Percentiles rank a stretch among this genome's conserved stretches.
These are phyloP conservation scores for Plebejus melissa DNA, from an alignment of 2,888 invertebrate genomes.

Conservation along the genomic window DNA sequence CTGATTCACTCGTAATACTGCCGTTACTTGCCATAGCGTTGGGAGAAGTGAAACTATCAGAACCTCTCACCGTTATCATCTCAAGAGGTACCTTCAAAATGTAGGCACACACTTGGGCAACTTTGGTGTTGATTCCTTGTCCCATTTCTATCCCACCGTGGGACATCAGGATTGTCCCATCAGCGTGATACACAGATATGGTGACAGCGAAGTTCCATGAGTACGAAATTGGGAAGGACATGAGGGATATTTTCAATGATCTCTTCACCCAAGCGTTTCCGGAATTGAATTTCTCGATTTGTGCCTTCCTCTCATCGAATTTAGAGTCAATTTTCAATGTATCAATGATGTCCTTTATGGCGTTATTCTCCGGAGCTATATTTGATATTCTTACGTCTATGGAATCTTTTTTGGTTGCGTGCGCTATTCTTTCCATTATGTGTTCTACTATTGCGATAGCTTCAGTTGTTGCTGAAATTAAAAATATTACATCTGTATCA, in stretches of 20 bases:
- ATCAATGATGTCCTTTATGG: constrained; percentile 71
- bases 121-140: constrained; percentile 85
- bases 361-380: constrained; percentile 52
- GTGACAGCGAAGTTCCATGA: constrained; percentile 77
- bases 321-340: constrained; percentile 79
- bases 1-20: constrained; percentile 85
- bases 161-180: constrained; percentile 82
- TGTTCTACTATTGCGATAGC: constrained; percentile 78
- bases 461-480: constrained; percentile 73
- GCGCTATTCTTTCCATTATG: constrained; percentile 84
- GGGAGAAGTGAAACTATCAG: constrained; percentile 81
- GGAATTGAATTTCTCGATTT: constrained; percentile 77
- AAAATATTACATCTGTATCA: constrained; percentile 1
- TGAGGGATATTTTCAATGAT: constrained; percentile 80
- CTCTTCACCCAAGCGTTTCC: constrained; percentile 88
- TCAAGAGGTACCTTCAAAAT: constrained; percentile 82
- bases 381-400: constrained; percentile 78
- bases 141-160: constrained; percentile 87
- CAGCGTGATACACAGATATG: constrained; percentile 82
- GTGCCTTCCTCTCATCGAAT: constrained; percentile 70
- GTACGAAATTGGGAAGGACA: constrained; percentile 80
- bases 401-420: constrained; percentile 75
- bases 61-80: constrained; percentile 79
- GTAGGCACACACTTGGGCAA: constrained; percentile 85
- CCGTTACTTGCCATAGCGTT: constrained; percentile 85